Evolutionary conservation across 2,888 invertebrate species (phyloP).

Genomic region (Meta bourneti): DNA sequence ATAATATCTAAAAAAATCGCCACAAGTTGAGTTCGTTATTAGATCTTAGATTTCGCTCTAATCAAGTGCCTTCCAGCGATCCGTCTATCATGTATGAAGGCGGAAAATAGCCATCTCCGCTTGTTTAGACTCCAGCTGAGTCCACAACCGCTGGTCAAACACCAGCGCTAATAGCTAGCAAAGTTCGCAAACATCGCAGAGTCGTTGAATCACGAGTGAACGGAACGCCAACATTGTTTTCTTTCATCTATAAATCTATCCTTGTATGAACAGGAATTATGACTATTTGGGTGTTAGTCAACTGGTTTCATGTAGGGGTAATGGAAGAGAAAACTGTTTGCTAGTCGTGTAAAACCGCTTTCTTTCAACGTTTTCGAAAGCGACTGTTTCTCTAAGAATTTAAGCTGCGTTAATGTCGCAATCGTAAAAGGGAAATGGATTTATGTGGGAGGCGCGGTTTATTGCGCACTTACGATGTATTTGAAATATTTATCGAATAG

Average conservation of each 20-base stretch:
- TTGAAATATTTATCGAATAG: too few relatives aligned
- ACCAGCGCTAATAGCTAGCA: slow-evolving; percentile 8
- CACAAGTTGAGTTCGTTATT: not conserved
- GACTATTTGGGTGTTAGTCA: slow-evolving; percentile 10
- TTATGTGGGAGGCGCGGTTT: too few relatives aligned
- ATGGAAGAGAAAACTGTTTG: not conserved
- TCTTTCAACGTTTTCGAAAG: not conserved
- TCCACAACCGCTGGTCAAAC: slow-evolving; percentile 36
- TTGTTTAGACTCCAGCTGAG: slow-evolving; percentile 17
- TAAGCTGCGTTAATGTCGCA: too few relatives aligned
- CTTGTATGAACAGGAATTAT: slow-evolving; percentile 39
- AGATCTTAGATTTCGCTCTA: not conserved
- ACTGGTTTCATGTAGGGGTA: slow-evolving; percentile 24
- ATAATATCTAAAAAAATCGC: not conserved
- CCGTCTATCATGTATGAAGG: not conserved
- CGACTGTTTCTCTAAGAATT: too few relatives aligned
- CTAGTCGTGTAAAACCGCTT: not conserved
- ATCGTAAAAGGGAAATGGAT: too few relatives aligned
- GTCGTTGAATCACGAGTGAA: not conserved
- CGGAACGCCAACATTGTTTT: not conserved
- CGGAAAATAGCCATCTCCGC: slow-evolving; percentile 20
- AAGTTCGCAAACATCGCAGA: slow-evolving; percentile 1
- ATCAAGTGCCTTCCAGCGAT: not conserved
- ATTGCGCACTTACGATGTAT: too few relatives aligned
- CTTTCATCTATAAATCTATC: not conserved